These are phyloP conservation scores for Chouioia cunea DNA, from an alignment of 2,888 invertebrate species.

Conservation along the genomic window DNA sequence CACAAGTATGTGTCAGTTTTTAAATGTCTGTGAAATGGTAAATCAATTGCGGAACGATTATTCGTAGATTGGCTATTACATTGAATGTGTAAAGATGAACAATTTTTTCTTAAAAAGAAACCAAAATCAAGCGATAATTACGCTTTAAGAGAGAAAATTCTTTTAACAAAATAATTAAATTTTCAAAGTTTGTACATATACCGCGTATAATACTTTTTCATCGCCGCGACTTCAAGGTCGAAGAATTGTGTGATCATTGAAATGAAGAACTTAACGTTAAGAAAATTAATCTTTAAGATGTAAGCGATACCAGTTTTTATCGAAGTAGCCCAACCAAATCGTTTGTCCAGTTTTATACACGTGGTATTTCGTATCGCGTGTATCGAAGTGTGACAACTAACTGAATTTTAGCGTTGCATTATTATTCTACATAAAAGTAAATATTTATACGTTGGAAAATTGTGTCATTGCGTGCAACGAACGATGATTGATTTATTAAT, in stretches of 20 bases:
- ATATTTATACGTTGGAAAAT: constrained; percentile 31
- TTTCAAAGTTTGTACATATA: constrained; percentile 44
- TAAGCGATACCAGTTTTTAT: constrained; percentile 43
- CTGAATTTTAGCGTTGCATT: constrained; percentile 33
- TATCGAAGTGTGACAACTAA: constrained; percentile 10
- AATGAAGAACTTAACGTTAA: constrained; percentile 17
- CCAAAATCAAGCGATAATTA: constrained; percentile 31
- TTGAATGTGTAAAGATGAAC: constrained; percentile 1
- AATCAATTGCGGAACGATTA: constrained; percentile 24
- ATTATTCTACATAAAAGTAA: constrained; percentile 35
- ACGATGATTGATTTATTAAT: neutral
- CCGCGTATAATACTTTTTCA: constrained; percentile 42
- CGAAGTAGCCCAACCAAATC: constrained; percentile 36
- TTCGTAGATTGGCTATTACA: constrained; percentile 32
- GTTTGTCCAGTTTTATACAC: constrained; percentile 29
- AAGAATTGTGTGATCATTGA: constrained; percentile 27
- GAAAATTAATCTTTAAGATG: constrained; percentile 16
- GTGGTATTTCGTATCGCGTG: constrained; percentile 43
- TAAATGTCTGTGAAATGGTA: constrained; percentile 46
- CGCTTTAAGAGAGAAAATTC: constrained; percentile 26
- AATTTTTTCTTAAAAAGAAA: constrained; percentile 37
- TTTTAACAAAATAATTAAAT: constrained; percentile 29
- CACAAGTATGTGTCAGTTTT: constrained; percentile 54
- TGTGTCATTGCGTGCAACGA: constrained; percentile 40
- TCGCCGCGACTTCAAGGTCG: constrained; percentile 31